Conservation (phyloP, 2,113 vertebrate species). For the Chunga burmeisteri region DNA sequence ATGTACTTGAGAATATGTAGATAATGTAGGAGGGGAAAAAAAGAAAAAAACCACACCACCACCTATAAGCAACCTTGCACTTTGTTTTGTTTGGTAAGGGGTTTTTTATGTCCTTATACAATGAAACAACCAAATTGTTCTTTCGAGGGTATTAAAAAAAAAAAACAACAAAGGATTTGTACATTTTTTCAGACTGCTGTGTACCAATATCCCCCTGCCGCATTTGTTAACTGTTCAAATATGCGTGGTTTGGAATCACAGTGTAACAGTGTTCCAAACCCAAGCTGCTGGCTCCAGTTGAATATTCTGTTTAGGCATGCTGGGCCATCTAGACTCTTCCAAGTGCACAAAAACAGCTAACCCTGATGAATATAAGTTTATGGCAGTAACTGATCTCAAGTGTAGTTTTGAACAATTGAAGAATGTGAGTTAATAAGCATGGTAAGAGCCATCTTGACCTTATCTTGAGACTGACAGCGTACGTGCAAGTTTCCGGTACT, state of each 20-base stretch:
- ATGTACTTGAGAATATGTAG: background rate
- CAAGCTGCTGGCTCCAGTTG: slow-evolving; percentile 56
- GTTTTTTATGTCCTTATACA: background rate
- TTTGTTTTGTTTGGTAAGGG: background rate
- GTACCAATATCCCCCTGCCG: slow-evolving; percentile 44
- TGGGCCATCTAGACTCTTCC: slow-evolving; percentile 17
- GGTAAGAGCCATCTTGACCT: background rate
- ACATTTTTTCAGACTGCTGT: slow-evolving; percentile 2
- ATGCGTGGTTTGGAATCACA: slow-evolving; percentile 77
- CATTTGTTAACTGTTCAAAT: slow-evolving; percentile 71
- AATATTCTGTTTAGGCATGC: background rate
- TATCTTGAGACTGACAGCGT: background rate
- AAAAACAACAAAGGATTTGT: slow-evolving; percentile 29
- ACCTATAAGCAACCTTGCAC: background rate
- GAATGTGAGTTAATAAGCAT: background rate
- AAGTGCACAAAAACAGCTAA: background rate
- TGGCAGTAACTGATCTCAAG: background rate
- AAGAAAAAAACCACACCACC: background rate
- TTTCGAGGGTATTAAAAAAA: background rate
- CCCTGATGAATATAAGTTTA: background rate
- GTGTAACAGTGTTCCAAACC: slow-evolving; percentile 55
- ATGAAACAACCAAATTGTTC: background rate
- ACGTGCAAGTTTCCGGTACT: background rate
- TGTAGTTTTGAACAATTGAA: background rate
- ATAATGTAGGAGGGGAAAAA: background rate